A percentile compares a stretch with the other conserved stretches of the same genome.
These are phyloP conservation scores for Drosophila eohydei DNA, from an alignment of 2,888 invertebrate genomes.

Conservation along the genomic window DNA sequence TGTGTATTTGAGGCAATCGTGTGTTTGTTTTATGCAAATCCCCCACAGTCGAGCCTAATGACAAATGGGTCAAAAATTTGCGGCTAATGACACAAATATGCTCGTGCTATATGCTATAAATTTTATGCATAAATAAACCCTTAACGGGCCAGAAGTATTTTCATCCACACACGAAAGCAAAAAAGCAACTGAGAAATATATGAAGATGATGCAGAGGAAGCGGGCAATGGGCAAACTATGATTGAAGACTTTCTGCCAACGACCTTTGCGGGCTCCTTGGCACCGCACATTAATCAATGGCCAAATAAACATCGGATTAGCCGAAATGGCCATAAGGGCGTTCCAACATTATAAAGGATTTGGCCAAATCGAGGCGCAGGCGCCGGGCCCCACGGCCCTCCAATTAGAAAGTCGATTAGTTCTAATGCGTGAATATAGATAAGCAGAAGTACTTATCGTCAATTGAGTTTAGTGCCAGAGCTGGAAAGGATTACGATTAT, in stretches of 20 bases:
- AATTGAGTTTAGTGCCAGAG: not conserved
- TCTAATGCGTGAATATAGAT: conserved; percentile 9
- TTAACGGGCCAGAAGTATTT: conserved; percentile 32
- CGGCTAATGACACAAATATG: conserved; percentile 81
- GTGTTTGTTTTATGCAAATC: conserved; percentile 78
- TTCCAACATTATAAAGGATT: conserved; percentile 21
- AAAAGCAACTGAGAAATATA: not conserved
- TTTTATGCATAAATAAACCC: conserved; percentile 74
- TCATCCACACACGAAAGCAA: conserved; percentile 5
- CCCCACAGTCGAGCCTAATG: conserved; percentile 71
- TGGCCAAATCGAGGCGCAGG: conserved; percentile 12
- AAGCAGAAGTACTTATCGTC: conserved; percentile 1
- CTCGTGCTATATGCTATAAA: conserved; percentile 70
- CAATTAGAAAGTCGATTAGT: conserved; percentile 14
- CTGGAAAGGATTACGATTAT: not conserved
- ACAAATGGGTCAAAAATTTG: conserved; percentile 80
- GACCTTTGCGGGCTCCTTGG: conserved; percentile 43
- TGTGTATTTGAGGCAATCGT: conserved; percentile 41
- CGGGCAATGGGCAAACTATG: conserved; percentile 49
- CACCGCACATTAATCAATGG: conserved; percentile 68
- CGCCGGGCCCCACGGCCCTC: not conserved
- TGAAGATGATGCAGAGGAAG: not conserved
- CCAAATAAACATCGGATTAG: conserved; percentile 76
- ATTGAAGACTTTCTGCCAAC: conserved; percentile 66
- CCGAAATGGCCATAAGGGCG: conserved; percentile 64